phyloP scores from a whole-genome alignment of 2,888 invertebrate species.

The Vanessa cardui region DNA sequence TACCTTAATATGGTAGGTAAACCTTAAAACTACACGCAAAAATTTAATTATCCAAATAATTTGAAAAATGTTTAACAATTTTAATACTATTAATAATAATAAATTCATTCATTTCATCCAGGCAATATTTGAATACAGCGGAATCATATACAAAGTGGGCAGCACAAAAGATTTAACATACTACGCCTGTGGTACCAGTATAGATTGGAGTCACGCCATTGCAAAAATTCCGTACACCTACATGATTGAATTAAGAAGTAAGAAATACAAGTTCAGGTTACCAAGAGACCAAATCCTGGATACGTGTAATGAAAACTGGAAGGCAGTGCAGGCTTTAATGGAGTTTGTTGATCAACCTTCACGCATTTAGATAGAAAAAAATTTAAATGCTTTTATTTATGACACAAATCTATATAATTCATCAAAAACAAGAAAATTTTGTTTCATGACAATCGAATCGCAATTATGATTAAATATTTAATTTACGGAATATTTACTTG shows the following conservation, averaged over 20 bases:
- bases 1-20: too few species aligned
- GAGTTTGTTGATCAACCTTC: slow-evolving; percentile 58
- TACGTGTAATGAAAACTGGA: slow-evolving; percentile 66
- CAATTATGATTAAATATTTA: too few species aligned
- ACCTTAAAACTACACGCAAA: too few species aligned
- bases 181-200: slow-evolving; percentile 72
- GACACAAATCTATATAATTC: too few species aligned
- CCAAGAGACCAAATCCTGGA: slow-evolving; percentile 68
- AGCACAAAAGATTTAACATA: slow-evolving; percentile 74
- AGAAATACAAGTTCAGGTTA: slow-evolving; percentile 62
- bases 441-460: too few species aligned
- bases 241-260: slow-evolving; percentile 72
- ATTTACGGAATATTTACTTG: too few species aligned
- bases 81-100: neutral
- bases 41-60: too few species aligned
- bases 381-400: neutral
- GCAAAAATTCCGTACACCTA: slow-evolving; percentile 75
- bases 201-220: slow-evolving; percentile 72
- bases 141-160: slow-evolving; percentile 72
- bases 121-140: slow-evolving; percentile 69
- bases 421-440: too few species aligned
- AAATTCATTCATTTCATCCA: slow-evolving; percentile 43
- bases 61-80: too few species aligned
- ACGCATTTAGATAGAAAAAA: neutral
- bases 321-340: slow-evolving; percentile 65